Base-by-base conservation (phyloP, 2,888 invertebrate species). In the Alitta virens region DNA sequence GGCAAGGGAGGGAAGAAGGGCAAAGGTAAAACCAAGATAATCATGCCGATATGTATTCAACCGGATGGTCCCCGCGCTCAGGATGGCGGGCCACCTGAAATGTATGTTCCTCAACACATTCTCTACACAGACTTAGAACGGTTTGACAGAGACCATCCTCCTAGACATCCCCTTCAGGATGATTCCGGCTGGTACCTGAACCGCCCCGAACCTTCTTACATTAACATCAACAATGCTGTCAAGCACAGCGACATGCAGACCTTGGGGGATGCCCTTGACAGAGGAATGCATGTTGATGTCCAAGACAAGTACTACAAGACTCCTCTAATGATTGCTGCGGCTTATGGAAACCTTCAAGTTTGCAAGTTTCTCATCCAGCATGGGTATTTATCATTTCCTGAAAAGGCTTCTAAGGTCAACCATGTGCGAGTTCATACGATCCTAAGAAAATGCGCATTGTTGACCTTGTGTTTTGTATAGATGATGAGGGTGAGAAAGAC, bases 231-330 rank as follows among this genome's bases (percentile, higher is more conserved):
- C 63, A 77, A 80, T 64, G 80, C 82, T n/a, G 77, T 78, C 18
- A 76, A 75, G 60, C 72, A 74, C 60, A 74, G 74, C 5, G 81
- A 82, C 62, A 69, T 75, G 57, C 78, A 80, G 60, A 78, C 82
- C 12, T 56, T 82, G 56, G 73, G 74, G 62, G 72, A 71, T 63
- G 80, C 81, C 0, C 73, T 82, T 42, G 65, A 69, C 18, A 56
- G 23, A 12, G 80, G 80, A 1, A 67, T 73, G 1, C 67, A 72
- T 18, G 76, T 79, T 0, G 80, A 82, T 65, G 77, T 75, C 0
- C 68, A 79, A 24, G 82, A 82, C 66, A 79, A 77, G 68, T 81
- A 75, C 68, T 82, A 75, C 71, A 83, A 82, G 69, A 82, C 82
- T 16, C 82, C 83, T 1, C 72, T 83, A 16, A 82, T 82, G 81